phyloP scores from a whole-genome alignment of 1,140 invertebrate species.

The Cherax destructor region DNA sequence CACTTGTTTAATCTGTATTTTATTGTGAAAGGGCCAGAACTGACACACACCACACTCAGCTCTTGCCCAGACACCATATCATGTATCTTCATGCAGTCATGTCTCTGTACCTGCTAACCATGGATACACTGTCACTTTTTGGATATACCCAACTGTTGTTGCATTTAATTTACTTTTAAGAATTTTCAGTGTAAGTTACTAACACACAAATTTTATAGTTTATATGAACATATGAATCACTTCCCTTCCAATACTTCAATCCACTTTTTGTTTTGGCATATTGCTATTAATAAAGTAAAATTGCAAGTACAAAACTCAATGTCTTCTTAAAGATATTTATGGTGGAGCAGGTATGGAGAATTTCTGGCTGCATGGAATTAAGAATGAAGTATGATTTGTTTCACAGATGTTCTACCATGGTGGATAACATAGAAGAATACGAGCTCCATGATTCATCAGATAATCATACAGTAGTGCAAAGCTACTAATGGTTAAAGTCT shows the following conservation, averaged over 20 bases:
- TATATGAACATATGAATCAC: no score
- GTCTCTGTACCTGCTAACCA: not conserved
- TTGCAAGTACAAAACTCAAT: not conserved
- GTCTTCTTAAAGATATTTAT: not conserved
- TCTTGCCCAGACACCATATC: slow-evolving; percentile 16
- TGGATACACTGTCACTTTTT: not conserved
- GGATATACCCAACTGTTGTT: not conserved
- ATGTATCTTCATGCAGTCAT: slow-evolving; percentile 10
- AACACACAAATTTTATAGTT: no score
- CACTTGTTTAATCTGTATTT: slow-evolving; percentile 52
- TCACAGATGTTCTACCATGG: slow-evolving; percentile 5
- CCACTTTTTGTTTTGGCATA: not conserved
- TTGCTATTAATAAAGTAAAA: not conserved
- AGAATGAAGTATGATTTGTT: not conserved
- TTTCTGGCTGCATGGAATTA: not conserved
- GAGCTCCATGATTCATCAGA: not conserved
- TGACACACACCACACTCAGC: not conserved
- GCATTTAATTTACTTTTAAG: no score
- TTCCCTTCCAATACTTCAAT: not conserved
- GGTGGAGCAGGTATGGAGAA: not conserved
- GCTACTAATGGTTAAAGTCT: not conserved
- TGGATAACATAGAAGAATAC: not conserved
- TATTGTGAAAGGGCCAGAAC: slow-evolving; percentile 22
- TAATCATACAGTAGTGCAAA: not conserved
- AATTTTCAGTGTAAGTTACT: no score